Percentiles rank a stretch among this genome's conserved stretches.
Evolutionary conservation across 2,888 invertebrate genomes (phyloP).

Genomic region (Luperina testacea): DNA sequence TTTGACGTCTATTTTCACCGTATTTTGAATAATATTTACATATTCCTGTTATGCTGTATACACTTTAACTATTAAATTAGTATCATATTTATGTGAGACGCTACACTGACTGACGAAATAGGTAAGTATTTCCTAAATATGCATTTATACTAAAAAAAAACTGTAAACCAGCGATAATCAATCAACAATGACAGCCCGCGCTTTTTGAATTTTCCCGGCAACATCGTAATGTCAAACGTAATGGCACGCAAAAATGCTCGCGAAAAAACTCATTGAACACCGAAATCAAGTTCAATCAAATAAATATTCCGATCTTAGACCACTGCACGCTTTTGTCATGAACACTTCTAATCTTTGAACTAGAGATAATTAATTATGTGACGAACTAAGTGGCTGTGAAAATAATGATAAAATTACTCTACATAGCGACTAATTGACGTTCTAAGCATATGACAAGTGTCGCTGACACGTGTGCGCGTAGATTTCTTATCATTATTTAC

Average conservation of each 20-base stretch:
- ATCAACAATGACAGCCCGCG: neutral
- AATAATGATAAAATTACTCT: constrained; percentile 16
- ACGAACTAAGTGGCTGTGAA: constrained; percentile 8
- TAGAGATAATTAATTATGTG: constrained; percentile 18
- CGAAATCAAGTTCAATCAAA: constrained; percentile 7
- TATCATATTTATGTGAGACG: neutral
- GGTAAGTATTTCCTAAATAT: no score
- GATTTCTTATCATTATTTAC: neutral
- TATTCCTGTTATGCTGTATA: neutral
- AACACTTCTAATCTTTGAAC: constrained; percentile 33
- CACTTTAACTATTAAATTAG: neutral
- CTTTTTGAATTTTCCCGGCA: constrained; percentile 16
- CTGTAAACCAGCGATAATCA: neutral
- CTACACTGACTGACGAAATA: neutral
- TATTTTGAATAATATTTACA: no score
- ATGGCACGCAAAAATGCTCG: neutral
- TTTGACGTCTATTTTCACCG: neutral
- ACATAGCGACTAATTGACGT: neutral
- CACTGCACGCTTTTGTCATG: constrained; percentile 23
- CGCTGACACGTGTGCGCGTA: constrained; percentile 5
- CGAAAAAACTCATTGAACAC: neutral
- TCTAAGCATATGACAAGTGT: neutral
- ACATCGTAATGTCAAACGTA: neutral
- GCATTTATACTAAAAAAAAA: neutral
- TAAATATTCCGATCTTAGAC: constrained; percentile 16